Evolutionary conservation across 2,113 vertebrate species (phyloP).

Genomic region (Nestor notabilis): DNA sequence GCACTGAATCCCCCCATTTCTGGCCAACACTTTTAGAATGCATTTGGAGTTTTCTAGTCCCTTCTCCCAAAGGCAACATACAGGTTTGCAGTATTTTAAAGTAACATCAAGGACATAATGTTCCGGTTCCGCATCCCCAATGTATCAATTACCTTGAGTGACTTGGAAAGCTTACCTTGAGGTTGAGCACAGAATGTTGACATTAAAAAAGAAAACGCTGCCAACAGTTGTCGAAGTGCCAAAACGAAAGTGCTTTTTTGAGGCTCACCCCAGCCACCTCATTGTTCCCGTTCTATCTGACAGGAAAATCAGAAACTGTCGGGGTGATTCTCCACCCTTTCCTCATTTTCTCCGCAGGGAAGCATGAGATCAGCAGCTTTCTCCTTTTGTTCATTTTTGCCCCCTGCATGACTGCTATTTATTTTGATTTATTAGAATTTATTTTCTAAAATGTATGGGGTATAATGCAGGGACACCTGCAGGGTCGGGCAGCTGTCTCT

Average conservation of each 20-base stretch:
- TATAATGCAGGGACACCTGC: neutral
- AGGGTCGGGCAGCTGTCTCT: neutral
- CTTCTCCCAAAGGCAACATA: neutral
- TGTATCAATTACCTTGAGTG: conserved; percentile 51
- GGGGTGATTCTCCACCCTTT: conserved; percentile 21
- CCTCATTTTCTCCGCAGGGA: conserved; percentile 28
- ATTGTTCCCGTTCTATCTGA: conserved; percentile 41
- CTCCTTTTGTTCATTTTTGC: conserved; percentile 6
- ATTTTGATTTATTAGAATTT: neutral
- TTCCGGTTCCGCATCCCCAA: neutral
- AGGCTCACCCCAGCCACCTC: neutral
- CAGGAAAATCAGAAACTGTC: conserved; percentile 30
- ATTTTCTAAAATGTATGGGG: neutral
- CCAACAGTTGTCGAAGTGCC: conserved; percentile 31
- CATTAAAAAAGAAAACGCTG: conserved; percentile 17
- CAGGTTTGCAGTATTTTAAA: neutral
- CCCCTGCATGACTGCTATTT: neutral
- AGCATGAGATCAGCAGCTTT: conserved; percentile 51
- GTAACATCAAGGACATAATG: neutral
- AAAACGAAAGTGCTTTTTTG: conserved; percentile 28
- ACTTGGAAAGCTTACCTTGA: conserved; percentile 28
- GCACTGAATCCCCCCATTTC: neutral
- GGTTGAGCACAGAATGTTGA: neutral
- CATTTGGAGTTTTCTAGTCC: neutral
- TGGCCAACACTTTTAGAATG: neutral